Percentiles rank a stretch among this genome's conserved stretches.
Conservation (phyloP, 2,888 invertebrate species). For the Drosophila percnosoma region DNA sequence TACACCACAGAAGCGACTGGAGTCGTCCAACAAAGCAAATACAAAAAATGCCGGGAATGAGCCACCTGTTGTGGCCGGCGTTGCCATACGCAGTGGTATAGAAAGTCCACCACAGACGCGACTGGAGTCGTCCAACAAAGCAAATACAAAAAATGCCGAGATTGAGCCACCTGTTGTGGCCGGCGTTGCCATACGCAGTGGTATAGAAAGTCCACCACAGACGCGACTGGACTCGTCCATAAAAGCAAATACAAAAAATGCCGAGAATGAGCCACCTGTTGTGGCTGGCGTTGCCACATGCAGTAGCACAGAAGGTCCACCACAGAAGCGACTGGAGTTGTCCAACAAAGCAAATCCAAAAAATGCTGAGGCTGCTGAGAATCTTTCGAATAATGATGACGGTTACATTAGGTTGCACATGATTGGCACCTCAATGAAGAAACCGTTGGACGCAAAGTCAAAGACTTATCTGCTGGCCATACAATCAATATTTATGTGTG, state of each 20-base stretch:
- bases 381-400: neutral
- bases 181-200: neutral
- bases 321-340: too few species aligned
- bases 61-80: too few species aligned
- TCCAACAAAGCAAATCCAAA: neutral
- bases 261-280: neutral
- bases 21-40: too few species aligned
- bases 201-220: neutral
- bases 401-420: neutral
- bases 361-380: neutral
- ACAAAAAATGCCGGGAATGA: neutral
- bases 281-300: too few species aligned
- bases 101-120: too few species aligned
- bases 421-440: neutral
- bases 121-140: too few species aligned
- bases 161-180: neutral
- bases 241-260: neutral
- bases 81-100: too few species aligned
- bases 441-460: constrained; percentile 91
- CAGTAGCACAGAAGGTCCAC: too few species aligned
- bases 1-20: too few species aligned
- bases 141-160: neutral
- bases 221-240: neutral
- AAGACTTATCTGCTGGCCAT: constrained; percentile 93
- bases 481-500: constrained; percentile 91